Evolutionary conservation across 2,888 invertebrate genomes (phyloP), one percentile per base, ranked within the genome.

Genomic region (Pantelozetes paolii): DNA sequence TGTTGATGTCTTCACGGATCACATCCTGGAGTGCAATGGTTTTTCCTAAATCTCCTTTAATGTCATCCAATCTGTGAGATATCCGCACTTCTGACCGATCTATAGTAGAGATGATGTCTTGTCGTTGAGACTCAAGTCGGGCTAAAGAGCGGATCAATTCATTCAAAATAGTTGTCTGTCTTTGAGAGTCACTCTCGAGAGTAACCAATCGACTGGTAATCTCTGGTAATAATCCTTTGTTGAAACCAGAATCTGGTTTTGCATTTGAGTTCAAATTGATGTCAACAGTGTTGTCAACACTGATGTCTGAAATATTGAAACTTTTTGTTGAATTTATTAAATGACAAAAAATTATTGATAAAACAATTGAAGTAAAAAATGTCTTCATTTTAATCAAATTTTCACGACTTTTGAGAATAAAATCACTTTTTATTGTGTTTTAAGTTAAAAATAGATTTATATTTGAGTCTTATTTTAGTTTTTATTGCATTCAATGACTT

Each of bases 1-100:
- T 78, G n/a, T 78, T 77, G 0, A 80, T 72, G 75, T 79, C 79
- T 71, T 79, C 77, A 36, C 78, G 72, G 9, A 79, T 69, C 9
- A 78, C 76, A 20, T 79, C 79, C 59, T 79, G 76, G 15, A 78
- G 59, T 9, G 79, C 79, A 30, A 77, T 77, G 23, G 79, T 76
- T 69, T 77, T 77, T 62, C 76, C 72, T 15, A 71, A 70, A 20
- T 76, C 76, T 2, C 75, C 75, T 62, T 76, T 77, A 18, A 76
- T 73, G 23, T 75, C 76, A 50, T 77, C 77, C 11, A 76, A 26
- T 40, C 75, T 62, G 32, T 75, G 76, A 8, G 76, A 59, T 2
- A 76, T n/a, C 18, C 76, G 73, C 1, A 75, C 54, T 32, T 77
- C 77, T 2, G 76, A 75, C 11, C 77, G 71, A 42, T 77, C 77